Evolutionary conservation across 2,797 vertebrate genomes (phyloP).

Genomic region (Pampus argenteus): DNA sequence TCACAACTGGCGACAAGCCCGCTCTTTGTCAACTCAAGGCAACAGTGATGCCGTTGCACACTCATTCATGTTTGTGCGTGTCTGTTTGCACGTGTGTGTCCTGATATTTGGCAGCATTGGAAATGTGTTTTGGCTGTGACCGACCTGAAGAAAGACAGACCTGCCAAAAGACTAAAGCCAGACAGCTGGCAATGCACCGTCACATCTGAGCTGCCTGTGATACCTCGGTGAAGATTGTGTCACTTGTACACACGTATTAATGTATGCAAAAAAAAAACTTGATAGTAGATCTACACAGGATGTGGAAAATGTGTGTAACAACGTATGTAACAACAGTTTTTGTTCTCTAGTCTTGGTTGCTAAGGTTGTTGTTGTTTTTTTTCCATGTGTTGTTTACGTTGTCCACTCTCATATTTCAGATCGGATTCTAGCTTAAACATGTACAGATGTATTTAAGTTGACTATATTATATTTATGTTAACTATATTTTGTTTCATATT

Average conservation of each 20-base stretch:
- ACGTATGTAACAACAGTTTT: too few species aligned
- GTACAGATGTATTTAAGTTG: too few species aligned
- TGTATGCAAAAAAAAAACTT: too few species aligned
- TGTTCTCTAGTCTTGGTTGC: too few species aligned
- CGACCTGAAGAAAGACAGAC: constrained; percentile 15
- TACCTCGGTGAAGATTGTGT: constrained; percentile 20
- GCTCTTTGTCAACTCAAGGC: constrained; percentile 28
- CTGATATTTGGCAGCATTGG: constrained; percentile 21
- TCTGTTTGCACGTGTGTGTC: constrained; percentile 10
- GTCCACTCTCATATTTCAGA: too few species aligned
- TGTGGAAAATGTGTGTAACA: background rate
- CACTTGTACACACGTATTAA: too few species aligned
- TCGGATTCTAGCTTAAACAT: too few species aligned
- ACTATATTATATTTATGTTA: too few species aligned
- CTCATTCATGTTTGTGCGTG: background rate
- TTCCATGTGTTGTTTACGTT: too few species aligned
- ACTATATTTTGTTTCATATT: too few species aligned
- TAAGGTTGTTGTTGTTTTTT: background rate
- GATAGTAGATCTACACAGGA: background rate
- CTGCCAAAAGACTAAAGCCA: constrained; percentile 40
- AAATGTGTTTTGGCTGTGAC: constrained; percentile 46
- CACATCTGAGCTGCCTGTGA: constrained; percentile 30
- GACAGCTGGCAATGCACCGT: constrained; percentile 24
- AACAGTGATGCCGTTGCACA: background rate
- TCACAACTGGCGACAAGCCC: constrained; percentile 21